phyloP scores from a whole-genome alignment of 2,113 vertebrate species.

The Tympanuchus pallidicinctus region DNA sequence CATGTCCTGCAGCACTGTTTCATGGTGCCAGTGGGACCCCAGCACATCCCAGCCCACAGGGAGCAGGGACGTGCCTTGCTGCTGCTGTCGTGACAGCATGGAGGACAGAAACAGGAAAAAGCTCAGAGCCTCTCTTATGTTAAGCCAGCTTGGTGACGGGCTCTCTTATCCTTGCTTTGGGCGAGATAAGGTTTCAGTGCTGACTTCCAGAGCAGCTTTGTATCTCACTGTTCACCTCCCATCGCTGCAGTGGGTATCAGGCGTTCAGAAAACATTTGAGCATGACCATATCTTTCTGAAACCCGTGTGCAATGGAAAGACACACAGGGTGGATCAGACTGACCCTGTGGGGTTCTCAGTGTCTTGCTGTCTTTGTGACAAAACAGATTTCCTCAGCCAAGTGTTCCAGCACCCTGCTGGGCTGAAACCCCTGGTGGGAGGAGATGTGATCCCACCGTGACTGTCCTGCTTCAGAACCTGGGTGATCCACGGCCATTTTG shows the following conservation, averaged over 20 bases:
- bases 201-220: neutral
- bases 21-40: neutral
- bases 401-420: neutral
- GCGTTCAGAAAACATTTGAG: neutral
- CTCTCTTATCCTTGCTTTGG: conserved; percentile 16
- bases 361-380: neutral
- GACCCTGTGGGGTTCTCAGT: accelerated
- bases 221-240: neutral
- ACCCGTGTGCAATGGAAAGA: neutral
- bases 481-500: neutral
- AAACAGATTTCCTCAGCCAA: neutral
- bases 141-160: neutral
- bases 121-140: neutral
- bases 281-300: neutral
- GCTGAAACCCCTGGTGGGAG: neutral
- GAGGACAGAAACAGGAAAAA: neutral
- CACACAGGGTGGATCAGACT: neutral
- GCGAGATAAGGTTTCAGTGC: neutral
- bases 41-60: accelerated
- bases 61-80: accelerated
- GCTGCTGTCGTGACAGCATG: neutral
- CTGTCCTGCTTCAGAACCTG: neutral
- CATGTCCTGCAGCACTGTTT: neutral
- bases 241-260: neutral
- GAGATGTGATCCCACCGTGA: neutral